Evolutionary conservation across 2,888 invertebrate genomes (phyloP), one percentile per base, ranked within the genome.

Genomic region (Trichopria drosophilae): DNA sequence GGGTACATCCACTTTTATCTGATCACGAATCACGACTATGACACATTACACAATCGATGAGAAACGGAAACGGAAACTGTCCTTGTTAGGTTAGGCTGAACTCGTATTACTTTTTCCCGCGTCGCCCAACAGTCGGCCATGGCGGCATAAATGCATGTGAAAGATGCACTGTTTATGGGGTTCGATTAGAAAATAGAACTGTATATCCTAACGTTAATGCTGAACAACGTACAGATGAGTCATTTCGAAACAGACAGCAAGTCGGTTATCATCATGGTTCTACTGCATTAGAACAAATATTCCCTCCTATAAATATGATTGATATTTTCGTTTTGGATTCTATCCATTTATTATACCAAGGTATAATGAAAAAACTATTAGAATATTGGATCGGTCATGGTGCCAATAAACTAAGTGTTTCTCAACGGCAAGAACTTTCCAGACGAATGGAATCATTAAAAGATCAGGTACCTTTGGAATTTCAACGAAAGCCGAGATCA

Each of bases 401-500:
- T n/a, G n/a, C n/a, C n/a, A 10, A 1, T 6, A 41, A 15, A 20
- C n/a, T 41, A 41, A 35, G 1, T 20, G 4, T 13, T 6, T 9
- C 20, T 18, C 5, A 40, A 20, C 45, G 31, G 18, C 7, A 10
- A 9, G 47, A 52, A 43, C 22, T 52, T 12, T n/a, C 4, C 2
- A n/a, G 28, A 1, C 26, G 47, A 31, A 32, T 35, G 26, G 10
- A 37, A 43, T 18, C 26, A 13, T 40, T 49, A 9, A n/a, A 24
- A 4, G 20, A 20, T 22, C 40, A 57, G 34, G 40, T 57, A 20
- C 58, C 56, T 6, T n/a, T 13, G 3, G 57, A 60, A 16, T 59
- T 59, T 44, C 49, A 53, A 5, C 49, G 58, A 6, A 55, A 49
- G 16, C 44, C 57, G 4, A 52, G 56, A 39, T 31, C 47, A 2